These are phyloP conservation scores for Dendrocopos noguchii DNA, from an alignment of 2,113 vertebrate species.

Conservation along the genomic window DNA sequence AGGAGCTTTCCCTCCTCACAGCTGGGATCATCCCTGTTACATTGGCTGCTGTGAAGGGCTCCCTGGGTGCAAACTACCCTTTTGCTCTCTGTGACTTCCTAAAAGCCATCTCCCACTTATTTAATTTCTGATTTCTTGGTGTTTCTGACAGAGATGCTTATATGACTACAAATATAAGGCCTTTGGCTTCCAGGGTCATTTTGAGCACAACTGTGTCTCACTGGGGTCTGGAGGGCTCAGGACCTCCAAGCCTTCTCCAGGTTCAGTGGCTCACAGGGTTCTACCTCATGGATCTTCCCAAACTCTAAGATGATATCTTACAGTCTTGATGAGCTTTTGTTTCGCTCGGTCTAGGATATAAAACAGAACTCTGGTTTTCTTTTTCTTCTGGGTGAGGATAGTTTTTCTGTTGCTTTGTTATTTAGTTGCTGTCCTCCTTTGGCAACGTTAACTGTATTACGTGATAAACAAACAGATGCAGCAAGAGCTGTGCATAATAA, in stretches of 20 bases:
- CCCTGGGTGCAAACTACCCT: not conserved
- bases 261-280: not conserved
- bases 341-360: not conserved
- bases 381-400: not conserved
- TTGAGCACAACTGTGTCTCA: not conserved
- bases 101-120: not conserved
- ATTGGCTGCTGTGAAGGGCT: not conserved
- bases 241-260: not conserved
- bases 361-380: not conserved
- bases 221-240: not conserved
- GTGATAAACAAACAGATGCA: conserved; percentile 1
- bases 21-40: not conserved
- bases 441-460: not conserved
- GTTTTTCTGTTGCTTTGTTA: not conserved
- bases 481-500: not conserved
- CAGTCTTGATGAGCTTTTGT: not conserved
- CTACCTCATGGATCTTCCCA: not conserved
- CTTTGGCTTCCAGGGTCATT: not conserved
- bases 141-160: not conserved
- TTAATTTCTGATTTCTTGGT: not conserved
- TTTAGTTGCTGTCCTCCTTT: not conserved
- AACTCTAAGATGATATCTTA: not conserved
- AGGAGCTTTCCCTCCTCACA: not conserved
- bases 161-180: not conserved
- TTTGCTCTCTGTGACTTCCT: not conserved